Percentiles rank a stretch among this genome's conserved stretches.
phyloP scores from a whole-genome alignment of 2,113 vertebrate genomes.

The Tor tambroides region DNA sequence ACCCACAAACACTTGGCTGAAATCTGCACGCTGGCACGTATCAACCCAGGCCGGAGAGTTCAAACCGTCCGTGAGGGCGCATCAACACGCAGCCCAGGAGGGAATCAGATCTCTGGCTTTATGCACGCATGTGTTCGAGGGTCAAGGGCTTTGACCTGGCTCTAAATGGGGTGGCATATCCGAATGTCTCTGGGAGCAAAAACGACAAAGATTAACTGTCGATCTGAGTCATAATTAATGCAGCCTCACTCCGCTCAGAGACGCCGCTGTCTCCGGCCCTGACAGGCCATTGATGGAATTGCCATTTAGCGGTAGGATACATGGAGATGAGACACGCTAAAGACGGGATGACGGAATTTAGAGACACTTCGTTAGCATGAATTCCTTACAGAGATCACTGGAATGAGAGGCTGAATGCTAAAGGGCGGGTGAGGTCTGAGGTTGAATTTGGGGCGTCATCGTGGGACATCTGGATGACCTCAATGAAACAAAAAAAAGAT shows the following conservation, averaged over 20 bases:
- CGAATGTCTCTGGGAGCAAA: slow-evolving; percentile 70
- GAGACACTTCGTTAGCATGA: slow-evolving; percentile 33
- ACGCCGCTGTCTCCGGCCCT: slow-evolving; percentile 58
- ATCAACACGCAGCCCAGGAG: slow-evolving; percentile 57
- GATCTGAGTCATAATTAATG: slow-evolving; percentile 78
- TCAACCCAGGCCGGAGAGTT: slow-evolving; percentile 28
- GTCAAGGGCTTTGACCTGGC: slow-evolving; percentile 71
- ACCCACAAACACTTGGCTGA: slow-evolving; percentile 4
- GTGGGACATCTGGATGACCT: background rate
- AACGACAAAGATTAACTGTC: slow-evolving; percentile 77
- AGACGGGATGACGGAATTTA: slow-evolving; percentile 10
- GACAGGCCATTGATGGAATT: slow-evolving; percentile 77
- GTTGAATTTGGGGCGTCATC: background rate
- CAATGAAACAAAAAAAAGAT: background rate
- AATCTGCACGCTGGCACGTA: background rate
- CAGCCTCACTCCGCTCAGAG: slow-evolving; percentile 71
- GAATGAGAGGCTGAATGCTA: slow-evolving; percentile 13
- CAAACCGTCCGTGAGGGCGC: slow-evolving; percentile 30
- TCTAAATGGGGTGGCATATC: slow-evolving; percentile 68
- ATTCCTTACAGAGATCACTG: slow-evolving; percentile 28
- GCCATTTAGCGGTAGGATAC: slow-evolving; percentile 70
- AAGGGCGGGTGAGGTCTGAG: background rate
- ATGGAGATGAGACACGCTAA: slow-evolving; percentile 56
- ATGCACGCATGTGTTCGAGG: slow-evolving; percentile 53
- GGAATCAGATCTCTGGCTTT: slow-evolving; percentile 62